Evolutionary conservation across 2,797 vertebrate species (phyloP).

Genomic region (Chaenodraco wilsoni): DNA sequence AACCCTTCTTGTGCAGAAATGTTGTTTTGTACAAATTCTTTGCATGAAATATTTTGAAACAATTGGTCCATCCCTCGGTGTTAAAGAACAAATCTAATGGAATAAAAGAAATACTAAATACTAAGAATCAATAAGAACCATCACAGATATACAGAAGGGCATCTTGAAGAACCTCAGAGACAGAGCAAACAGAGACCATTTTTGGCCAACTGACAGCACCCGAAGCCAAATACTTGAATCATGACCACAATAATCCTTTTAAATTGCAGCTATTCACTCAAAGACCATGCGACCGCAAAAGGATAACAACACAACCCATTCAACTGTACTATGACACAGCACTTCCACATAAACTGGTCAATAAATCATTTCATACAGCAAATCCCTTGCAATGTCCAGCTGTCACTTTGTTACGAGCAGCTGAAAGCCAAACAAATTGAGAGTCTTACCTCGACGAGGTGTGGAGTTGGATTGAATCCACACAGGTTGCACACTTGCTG

Average conservation of each 20-base stretch:
- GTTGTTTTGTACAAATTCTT: not conserved
- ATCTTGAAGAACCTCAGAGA: conserved; percentile 10
- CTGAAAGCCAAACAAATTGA: conserved; percentile 12
- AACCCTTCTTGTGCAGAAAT: conserved; percentile 7
- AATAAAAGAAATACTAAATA: conserved; percentile 4
- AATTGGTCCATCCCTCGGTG: not conserved
- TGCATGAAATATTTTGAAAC: not conserved
- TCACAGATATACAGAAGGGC: not conserved
- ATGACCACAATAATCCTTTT: conserved; percentile 18
- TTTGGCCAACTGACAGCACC: conserved; percentile 37
- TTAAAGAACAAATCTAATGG: conserved; percentile 9
- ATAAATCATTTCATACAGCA: conserved; percentile 51
- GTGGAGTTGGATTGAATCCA: conserved; percentile 98
- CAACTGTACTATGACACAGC: conserved; percentile 40
- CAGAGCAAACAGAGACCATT: conserved; percentile 6
- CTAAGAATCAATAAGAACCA: not conserved
- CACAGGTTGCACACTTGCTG: conserved; percentile 98
- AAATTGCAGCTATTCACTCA: conserved; percentile 27
- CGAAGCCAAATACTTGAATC: conserved; percentile 32
- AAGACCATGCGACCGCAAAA: conserved; percentile 27
- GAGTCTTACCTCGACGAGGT: conserved; percentile 94
- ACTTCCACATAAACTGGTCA: conserved; percentile 52
- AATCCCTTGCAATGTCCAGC: conserved; percentile 1
- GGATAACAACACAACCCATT: conserved; percentile 41
- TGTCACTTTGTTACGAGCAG: conserved; percentile 2